A percentile compares a stretch with the other conserved stretches of the same genome.
These are phyloP conservation scores for Drepana arcuata DNA, from an alignment of 1,140 invertebrate genomes.

Conservation along the genomic window DNA sequence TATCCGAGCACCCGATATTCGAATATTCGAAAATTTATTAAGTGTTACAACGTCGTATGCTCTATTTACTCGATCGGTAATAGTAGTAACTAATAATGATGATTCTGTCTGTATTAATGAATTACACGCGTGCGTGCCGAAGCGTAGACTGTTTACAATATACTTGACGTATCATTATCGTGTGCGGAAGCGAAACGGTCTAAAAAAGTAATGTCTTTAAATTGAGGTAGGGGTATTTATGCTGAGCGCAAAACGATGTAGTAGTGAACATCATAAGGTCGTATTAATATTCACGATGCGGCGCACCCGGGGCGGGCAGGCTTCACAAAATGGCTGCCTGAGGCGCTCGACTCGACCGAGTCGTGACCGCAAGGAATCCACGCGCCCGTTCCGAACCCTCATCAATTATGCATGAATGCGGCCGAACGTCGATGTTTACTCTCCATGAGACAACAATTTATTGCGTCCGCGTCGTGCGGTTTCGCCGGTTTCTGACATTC, in stretches of 20 bases:
- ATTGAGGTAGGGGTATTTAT: constrained; percentile 21
- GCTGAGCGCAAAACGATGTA: constrained; percentile 6
- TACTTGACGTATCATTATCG: constrained; percentile 26
- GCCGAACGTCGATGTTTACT: constrained; percentile 63
- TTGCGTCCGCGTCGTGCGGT: constrained; percentile 60
- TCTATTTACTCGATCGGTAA: constrained; percentile 55
- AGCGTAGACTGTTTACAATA: constrained; percentile 27
- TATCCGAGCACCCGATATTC: too few species aligned
- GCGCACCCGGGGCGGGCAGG: constrained; percentile 39
- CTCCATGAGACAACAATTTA: constrained; percentile 67
- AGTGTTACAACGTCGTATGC: constrained; percentile 48
- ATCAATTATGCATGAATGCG: constrained; percentile 71
- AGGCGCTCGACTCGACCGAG: constrained; percentile 40
- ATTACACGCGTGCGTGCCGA: constrained; percentile 38
- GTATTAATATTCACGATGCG: constrained; percentile 55
- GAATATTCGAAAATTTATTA: constrained; percentile 55
- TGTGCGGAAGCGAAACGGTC: constrained; percentile 28
- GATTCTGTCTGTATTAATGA: constrained; percentile 56
- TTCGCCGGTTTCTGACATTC: constrained; percentile 67
- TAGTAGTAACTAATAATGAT: constrained; percentile 63
- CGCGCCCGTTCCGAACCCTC: constrained; percentile 54
- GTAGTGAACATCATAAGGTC: constrained; percentile 32
- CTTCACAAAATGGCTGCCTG: constrained; percentile 63
- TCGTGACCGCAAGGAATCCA: constrained; percentile 66
- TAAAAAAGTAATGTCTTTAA: constrained; percentile 20